Conservation (phyloP, 2,888 invertebrate species). For the Flabesymbios commensalis region DNA sequence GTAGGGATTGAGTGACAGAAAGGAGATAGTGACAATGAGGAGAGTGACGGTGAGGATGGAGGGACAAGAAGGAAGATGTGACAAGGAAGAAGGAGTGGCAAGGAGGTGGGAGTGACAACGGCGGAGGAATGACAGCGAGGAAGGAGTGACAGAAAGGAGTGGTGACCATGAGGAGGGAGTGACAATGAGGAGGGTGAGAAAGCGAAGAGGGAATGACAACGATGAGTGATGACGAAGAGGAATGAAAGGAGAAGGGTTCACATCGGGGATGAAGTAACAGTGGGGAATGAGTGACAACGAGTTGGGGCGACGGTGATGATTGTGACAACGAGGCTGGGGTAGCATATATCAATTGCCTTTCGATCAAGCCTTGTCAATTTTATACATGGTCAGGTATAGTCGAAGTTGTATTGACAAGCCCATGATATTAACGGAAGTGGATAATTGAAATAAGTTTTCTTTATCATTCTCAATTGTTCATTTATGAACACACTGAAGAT, state of each 20-base stretch:
- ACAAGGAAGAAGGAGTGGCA: neutral
- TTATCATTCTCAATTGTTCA: no score
- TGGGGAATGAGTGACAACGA: neutral
- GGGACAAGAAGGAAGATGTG: neutral
- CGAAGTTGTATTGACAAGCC: no score
- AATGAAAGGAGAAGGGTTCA: neutral
- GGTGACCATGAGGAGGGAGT: neutral
- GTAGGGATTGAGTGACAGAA: neutral
- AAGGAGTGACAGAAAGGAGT: no score
- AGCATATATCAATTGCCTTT: no score
- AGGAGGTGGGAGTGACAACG: no score
- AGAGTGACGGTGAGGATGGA: neutral
- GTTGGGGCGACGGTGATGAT: neutral
- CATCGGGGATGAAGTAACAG: neutral
- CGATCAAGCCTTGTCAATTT: no score
- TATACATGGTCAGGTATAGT: no score
- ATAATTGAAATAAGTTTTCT: no score
- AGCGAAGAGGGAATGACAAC: neutral
- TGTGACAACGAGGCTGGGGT: slow-evolving; percentile 2
- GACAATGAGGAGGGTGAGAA: neutral
- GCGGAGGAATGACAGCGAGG: no score
- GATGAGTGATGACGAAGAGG: neutral
- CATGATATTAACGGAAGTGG: no score
- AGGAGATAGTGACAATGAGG: neutral
- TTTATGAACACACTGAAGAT: no score